phyloP scores from a whole-genome alignment of 2,888 invertebrate species.

The Linyphia triangularis region DNA sequence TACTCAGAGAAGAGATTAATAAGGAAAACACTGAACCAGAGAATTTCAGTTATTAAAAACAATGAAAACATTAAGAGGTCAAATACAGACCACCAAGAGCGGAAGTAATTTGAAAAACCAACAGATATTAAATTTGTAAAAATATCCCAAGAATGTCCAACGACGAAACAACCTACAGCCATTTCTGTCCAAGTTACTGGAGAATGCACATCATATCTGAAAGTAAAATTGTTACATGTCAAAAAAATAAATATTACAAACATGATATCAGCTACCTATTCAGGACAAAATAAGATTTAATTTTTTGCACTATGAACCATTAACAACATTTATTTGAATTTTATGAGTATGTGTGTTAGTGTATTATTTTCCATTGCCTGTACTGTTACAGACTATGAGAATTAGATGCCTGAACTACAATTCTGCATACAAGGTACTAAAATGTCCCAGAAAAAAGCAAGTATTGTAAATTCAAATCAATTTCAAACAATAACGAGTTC shows the following conservation, averaged over 20 bases:
- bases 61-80: constrained; percentile 73
- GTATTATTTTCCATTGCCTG: too few species aligned
- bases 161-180: constrained; percentile 65
- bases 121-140: constrained; percentile 59
- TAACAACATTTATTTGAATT: too few species aligned
- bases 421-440: too few species aligned
- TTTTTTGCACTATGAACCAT: too few species aligned
- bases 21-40: constrained; percentile 89
- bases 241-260: not conserved
- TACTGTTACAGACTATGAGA: too few species aligned
- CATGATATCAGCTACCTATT: too few species aligned
- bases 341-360: too few species aligned
- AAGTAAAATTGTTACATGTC: not conserved
- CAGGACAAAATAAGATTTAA: too few species aligned
- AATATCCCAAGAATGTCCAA: constrained; percentile 73
- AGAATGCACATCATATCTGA: constrained; percentile 72
- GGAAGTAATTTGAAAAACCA: constrained; percentile 58
- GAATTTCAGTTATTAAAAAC: constrained; percentile 83
- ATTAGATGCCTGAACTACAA: too few species aligned
- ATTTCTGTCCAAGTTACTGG: constrained; percentile 80
- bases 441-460: too few species aligned
- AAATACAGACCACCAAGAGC: constrained; percentile 71
- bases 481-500: too few species aligned
- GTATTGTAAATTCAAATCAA: too few species aligned
- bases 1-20: constrained; percentile 79